These are phyloP conservation scores for Pollimyrus isidori DNA, from an alignment of 2,113 vertebrate genomes.

Conservation along the genomic window DNA sequence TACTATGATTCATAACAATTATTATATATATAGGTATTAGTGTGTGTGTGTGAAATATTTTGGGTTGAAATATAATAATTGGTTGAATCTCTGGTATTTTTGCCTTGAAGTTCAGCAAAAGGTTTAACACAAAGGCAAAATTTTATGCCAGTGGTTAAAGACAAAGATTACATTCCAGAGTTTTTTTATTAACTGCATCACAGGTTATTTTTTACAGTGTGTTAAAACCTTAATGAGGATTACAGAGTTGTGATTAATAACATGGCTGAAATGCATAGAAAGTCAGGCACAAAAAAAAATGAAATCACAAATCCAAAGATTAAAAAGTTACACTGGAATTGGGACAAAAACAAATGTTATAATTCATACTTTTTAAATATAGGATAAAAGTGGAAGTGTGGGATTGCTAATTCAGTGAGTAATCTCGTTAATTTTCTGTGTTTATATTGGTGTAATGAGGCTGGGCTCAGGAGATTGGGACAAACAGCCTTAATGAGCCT, in stretches of 20 bases:
- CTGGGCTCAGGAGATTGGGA: not conserved
- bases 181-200: not conserved
- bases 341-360: not conserved
- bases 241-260: not conserved
- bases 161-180: slow-evolving; percentile 1
- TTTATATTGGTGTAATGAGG: not conserved
- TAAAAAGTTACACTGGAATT: not conserved
- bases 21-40: not conserved
- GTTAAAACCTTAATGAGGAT: not conserved
- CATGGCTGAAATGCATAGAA: not conserved
- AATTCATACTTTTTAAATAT: not conserved
- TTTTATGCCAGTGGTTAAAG: slow-evolving; percentile 10
- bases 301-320: not conserved
- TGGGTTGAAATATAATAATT: not conserved
- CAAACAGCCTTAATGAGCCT: not conserved
- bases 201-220: not conserved
- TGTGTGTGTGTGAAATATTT: not conserved
- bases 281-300: slow-evolving; percentile 4
- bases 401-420: not conserved
- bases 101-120: not conserved
- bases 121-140: not conserved
- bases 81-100: not conserved
- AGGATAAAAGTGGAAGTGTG: not conserved
- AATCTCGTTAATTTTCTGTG: not conserved
- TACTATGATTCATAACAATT: not conserved